Evolutionary conservation across 2,113 vertebrate species (phyloP).

Genomic region (Copsychus sechellarum): DNA sequence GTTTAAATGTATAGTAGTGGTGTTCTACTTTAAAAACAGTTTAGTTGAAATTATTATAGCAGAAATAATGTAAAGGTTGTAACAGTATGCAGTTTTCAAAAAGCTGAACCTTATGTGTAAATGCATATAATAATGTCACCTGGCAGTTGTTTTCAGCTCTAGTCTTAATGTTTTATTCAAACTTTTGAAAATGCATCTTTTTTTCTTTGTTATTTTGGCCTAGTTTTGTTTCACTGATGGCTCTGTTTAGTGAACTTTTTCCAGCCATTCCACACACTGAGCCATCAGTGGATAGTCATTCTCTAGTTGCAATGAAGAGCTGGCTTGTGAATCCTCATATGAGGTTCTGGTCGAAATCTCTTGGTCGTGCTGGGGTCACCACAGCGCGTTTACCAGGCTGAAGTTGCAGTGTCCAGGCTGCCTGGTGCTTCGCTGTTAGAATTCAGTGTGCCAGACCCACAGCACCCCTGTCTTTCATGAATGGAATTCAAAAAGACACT

Average conservation of each 20-base stretch:
- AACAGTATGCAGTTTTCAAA: background rate
- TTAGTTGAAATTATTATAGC: background rate
- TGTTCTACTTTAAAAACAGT: background rate
- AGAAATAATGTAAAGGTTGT: background rate
- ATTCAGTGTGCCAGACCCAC: constrained; percentile 50
- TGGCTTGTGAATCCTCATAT: constrained; percentile 50
- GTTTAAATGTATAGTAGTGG: background rate
- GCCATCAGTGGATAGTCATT: constrained; percentile 26
- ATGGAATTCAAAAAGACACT: constrained; percentile 92
- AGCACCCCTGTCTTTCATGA: constrained; percentile 69
- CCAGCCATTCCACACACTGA: constrained; percentile 25
- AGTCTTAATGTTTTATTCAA: background rate
- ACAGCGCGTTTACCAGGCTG: background rate
- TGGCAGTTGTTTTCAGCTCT: background rate
- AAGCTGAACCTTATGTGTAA: background rate
- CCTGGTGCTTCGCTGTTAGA: constrained; percentile 62
- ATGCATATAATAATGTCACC: background rate
- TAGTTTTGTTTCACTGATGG: background rate
- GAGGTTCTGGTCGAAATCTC: constrained; percentile 59
- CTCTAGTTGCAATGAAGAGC: constrained; percentile 36
- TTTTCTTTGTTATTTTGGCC: background rate
- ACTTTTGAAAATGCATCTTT: background rate
- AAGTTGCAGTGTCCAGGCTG: background rate
- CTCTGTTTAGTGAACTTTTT: constrained; percentile 51
- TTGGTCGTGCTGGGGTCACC: constrained; percentile 1